Evolutionary conservation across 2,113 vertebrate genomes (phyloP).

Genomic region (Laterallus jamaicensis): DNA sequence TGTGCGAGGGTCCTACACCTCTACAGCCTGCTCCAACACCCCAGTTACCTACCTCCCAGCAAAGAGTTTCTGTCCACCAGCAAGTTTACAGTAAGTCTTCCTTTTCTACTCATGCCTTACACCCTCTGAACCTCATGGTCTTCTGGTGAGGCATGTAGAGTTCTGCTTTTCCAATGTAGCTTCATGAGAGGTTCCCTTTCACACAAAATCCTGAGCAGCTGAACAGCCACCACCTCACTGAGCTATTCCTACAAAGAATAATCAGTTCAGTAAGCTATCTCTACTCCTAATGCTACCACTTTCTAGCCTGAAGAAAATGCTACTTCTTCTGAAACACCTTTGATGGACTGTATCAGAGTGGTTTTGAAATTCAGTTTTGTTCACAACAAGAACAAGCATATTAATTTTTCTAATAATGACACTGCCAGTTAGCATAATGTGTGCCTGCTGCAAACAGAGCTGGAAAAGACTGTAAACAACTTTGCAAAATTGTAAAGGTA

Average conservation of each 20-base stretch:
- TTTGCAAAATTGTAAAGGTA: neutral
- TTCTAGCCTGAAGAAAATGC: neutral
- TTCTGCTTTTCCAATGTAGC: neutral
- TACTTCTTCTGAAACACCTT: neutral
- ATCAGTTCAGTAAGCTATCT: neutral
- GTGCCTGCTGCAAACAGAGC: neutral
- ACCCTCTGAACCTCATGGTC: neutral
- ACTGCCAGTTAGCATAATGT: neutral
- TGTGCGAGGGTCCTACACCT: neutral
- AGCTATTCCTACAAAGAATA: neutral
- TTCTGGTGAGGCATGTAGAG: neutral
- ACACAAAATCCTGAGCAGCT: neutral
- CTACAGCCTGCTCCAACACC: rapidly evolving
- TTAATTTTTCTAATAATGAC: neutral
- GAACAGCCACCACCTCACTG: neutral
- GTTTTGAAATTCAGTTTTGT: neutral
- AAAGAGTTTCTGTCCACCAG: neutral
- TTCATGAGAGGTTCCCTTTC: neutral
- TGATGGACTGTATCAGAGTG: neutral
- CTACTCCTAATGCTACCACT: neutral
- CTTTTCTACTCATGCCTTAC: neutral
- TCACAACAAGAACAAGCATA: neutral
- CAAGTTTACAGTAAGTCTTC: neutral
- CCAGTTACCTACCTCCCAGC: neutral
- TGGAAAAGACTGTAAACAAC: neutral